Conservation (phyloP, 2,113 vertebrate genomes). For the Trichomycterus rosablanca region DNA sequence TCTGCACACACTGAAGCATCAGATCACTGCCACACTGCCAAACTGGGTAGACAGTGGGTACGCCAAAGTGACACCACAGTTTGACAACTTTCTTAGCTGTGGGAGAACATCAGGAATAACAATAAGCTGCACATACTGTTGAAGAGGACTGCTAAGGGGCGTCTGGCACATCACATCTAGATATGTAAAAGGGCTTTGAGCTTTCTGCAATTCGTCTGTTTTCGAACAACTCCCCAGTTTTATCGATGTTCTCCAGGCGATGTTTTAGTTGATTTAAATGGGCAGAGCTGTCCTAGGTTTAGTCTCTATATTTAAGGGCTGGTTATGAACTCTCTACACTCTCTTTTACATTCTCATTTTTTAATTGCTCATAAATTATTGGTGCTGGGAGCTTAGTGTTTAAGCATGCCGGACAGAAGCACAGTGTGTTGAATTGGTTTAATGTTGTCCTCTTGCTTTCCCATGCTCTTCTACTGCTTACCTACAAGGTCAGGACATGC, state of each 20-base stretch:
- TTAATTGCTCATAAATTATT: background rate
- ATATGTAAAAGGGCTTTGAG: conserved; percentile 16
- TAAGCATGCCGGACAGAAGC: background rate
- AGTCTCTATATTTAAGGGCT: background rate
- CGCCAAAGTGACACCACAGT: conserved; percentile 37
- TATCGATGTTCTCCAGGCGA: conserved; percentile 3
- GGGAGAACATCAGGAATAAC: conserved; percentile 46
- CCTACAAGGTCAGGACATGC: conserved; percentile 29
- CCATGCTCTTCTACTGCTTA: conserved; percentile 5
- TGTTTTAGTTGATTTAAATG: background rate
- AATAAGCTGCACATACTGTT: conserved; percentile 43
- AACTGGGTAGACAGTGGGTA: conserved; percentile 24
- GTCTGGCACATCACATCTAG: conserved; percentile 22
- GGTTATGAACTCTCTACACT: conserved; percentile 3
- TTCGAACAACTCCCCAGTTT: background rate
- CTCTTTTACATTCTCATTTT: background rate
- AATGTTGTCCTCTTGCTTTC: too few species aligned
- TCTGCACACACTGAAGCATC: conserved; percentile 16
- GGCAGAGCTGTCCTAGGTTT: background rate
- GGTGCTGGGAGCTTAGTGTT: background rate
- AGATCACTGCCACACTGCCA: conserved; percentile 40
- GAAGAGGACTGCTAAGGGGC: conserved; percentile 28
- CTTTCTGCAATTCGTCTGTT: conserved; percentile 15
- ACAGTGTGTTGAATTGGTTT: conserved; percentile 16
- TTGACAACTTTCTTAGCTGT: conserved; percentile 53